These are phyloP conservation scores for Pogoniulus pusillus DNA, from an alignment of 2,797 vertebrate genomes.

Conservation along the genomic window DNA sequence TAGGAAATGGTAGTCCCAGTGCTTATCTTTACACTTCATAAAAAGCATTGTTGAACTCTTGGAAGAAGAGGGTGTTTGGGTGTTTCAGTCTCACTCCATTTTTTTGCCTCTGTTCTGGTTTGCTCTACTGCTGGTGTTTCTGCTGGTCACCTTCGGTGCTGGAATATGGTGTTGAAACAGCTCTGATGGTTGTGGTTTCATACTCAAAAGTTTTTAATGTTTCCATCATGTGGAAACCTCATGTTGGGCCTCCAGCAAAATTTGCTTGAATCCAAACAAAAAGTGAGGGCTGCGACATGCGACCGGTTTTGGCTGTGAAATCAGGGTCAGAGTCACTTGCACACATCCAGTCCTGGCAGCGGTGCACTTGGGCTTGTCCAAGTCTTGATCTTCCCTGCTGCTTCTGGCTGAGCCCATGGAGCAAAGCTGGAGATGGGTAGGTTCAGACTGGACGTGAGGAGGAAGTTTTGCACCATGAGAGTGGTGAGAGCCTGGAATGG, in stretches of 20 bases:
- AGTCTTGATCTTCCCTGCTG: no score
- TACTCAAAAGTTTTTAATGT: background rate
- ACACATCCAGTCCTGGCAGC: rapidly evolving
- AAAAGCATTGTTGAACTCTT: slow-evolving; percentile 54
- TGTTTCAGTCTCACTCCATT: background rate
- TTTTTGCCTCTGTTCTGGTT: slow-evolving; percentile 11
- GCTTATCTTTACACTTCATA: slow-evolving; percentile 37
- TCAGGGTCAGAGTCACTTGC: background rate
- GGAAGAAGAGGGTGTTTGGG: slow-evolving; percentile 11
- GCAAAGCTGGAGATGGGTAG: no score
- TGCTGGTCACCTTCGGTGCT: background rate
- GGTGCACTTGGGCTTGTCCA: background rate
- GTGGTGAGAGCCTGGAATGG: no score
- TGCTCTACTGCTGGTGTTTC: slow-evolving; percentile 4
- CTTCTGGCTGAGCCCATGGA: no score
- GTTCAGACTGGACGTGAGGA: no score
- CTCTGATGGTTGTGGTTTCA: background rate
- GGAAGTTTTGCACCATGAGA: no score
- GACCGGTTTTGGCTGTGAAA: background rate
- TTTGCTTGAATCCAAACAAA: background rate
- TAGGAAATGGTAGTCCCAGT: slow-evolving; percentile 18
- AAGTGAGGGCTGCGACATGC: rapidly evolving
- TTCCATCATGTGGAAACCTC: background rate
- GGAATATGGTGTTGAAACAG: background rate
- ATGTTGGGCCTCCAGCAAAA: background rate